These are phyloP conservation scores for Hippopotamus amphibius DNA, from an alignment of 2,113 vertebrate species.

Conservation along the genomic window DNA sequence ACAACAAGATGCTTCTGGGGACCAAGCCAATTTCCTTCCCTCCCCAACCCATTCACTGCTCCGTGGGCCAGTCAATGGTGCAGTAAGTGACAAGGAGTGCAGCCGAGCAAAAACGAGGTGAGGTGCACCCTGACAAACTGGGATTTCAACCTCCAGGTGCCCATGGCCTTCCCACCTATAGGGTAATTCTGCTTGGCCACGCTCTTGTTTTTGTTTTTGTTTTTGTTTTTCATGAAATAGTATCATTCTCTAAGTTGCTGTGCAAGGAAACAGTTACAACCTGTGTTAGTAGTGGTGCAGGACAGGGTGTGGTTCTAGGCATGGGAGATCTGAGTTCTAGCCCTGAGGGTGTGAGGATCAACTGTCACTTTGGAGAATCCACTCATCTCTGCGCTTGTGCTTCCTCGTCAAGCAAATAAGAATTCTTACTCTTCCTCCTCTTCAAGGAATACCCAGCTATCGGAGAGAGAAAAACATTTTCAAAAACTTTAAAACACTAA, in stretches of 20 bases:
- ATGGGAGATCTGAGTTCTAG: background rate
- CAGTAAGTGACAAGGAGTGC: background rate
- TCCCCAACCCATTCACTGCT: background rate
- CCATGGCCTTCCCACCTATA: background rate
- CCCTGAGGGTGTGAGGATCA: background rate
- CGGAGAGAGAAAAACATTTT: background rate
- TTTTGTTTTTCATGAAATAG: background rate
- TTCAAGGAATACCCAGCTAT: background rate
- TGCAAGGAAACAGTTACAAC: background rate
- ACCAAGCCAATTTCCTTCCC: conserved; percentile 28
- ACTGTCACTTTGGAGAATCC: background rate
- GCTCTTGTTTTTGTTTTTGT: background rate
- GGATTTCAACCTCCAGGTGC: background rate
- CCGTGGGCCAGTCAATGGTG: background rate
- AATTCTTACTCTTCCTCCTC: background rate
- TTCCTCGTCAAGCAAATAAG: background rate
- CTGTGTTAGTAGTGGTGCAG: background rate
- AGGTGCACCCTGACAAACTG: background rate
- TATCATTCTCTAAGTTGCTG: background rate
- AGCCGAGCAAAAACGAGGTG: background rate
- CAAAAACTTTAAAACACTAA: background rate
- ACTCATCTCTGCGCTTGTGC: background rate
- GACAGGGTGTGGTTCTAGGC: background rate
- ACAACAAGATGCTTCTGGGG: conserved; percentile 27
- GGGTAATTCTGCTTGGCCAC: background rate